A percentile compares a stretch with the other conserved stretches of the same genome.
phyloP scores from a whole-genome alignment of 2,888 invertebrate species.

The Papilio demoleus region DNA sequence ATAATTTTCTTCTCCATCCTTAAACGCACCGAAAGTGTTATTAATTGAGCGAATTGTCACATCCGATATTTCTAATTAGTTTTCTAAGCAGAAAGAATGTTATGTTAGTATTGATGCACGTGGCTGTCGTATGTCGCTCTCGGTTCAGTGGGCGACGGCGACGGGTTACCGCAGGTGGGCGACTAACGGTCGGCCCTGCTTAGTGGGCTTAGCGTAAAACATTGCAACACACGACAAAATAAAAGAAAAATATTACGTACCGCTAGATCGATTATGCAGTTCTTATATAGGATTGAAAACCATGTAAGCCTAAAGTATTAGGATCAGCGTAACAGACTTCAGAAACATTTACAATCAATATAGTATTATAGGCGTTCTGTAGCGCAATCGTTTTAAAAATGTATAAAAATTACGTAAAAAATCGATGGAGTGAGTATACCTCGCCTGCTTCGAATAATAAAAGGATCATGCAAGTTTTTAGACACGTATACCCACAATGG shows the following conservation, averaged over 20 bases:
- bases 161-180: constrained; percentile 73
- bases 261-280: constrained; percentile 13
- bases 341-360: background rate
- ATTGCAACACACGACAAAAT: constrained; percentile 15
- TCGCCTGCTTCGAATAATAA: constrained; percentile 75
- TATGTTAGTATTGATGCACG: constrained; percentile 50
- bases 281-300: background rate
- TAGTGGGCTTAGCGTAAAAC: constrained; percentile 42
- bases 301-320: background rate
- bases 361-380: background rate
- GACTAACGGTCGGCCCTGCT: constrained; percentile 70
- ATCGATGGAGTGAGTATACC: constrained; percentile 56
- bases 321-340: background rate
- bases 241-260: constrained; percentile 15
- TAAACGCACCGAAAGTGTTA: background rate
- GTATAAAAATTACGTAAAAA: constrained; percentile 47
- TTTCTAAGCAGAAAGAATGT: constrained; percentile 20
- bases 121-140: constrained; percentile 69
- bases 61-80: constrained; percentile 1
- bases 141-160: constrained; percentile 77
- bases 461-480: constrained; percentile 69
- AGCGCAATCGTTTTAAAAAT: constrained; percentile 33
- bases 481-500: constrained; percentile 73
- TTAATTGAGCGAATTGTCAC: no score
- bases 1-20: no score